A percentile compares a stretch with the other conserved stretches of the same genome.
phyloP scores from a whole-genome alignment of 2,888 invertebrate species.

The Acanthosepion lycidas region DNA sequence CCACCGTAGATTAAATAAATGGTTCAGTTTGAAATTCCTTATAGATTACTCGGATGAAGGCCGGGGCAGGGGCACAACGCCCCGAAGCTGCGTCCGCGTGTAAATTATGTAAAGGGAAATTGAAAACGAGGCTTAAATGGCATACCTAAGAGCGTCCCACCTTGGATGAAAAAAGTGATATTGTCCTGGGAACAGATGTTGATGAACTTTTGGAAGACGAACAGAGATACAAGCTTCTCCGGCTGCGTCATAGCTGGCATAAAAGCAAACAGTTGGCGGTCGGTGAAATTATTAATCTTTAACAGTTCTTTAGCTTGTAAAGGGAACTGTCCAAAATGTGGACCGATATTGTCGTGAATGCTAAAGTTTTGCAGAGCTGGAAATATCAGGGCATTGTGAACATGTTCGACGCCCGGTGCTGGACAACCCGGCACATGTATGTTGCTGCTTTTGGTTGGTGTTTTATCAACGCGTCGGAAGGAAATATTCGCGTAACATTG shows the following conservation, averaged over 20 bases:
- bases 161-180: constrained; percentile 45
- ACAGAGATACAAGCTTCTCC: constrained; percentile 35
- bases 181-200: constrained; percentile 4
- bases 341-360: not conserved
- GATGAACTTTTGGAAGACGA: constrained; percentile 24
- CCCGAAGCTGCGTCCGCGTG: too few relatives aligned
- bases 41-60: too few relatives aligned
- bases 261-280: not conserved
- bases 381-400: not conserved
- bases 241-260: not conserved
- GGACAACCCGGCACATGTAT: not conserved
- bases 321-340: not conserved
- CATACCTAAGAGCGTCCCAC: constrained; percentile 15
- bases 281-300: not conserved
- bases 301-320: not conserved
- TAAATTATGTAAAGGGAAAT: not conserved
- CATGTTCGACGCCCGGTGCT: not conserved
- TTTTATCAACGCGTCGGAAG: not conserved
- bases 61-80: too few relatives aligned
- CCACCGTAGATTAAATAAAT: too few relatives aligned
- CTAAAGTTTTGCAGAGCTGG: not conserved
- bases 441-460: not conserved
- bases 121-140: not conserved
- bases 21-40: too few relatives aligned
- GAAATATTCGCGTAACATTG: not conserved